Base-by-base conservation (phyloP, 2,113 vertebrate species). In the Ammodytes dubius region DNA sequence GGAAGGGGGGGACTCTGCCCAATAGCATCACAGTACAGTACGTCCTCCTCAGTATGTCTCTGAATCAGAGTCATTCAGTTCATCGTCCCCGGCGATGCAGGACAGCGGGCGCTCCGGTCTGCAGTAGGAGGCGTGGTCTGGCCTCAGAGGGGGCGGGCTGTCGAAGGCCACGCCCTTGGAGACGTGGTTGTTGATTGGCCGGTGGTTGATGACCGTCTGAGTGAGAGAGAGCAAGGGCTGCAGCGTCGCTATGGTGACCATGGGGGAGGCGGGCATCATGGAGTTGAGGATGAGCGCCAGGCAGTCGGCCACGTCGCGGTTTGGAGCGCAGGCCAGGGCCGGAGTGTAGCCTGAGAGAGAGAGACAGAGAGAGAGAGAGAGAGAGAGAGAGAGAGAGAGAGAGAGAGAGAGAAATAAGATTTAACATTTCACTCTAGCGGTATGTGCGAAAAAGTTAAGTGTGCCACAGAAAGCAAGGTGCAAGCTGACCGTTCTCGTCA, bases 51-150 rank as follows among this genome's bases (percentile, higher is more conserved):
- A 99, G 94, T 99, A 99, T 12, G 98, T 99, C 95, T 99, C 98
- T 0, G 98, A 99, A 72, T 99, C 98, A 0, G 98, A 99, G 95
- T 99, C 98, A 73, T 98, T 99, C 90, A 99, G 96, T 86, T 99
- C 98, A 0, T 99, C 98, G 35, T 97, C 97, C 7, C 94, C 85
- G 60, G 87, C 89, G 54, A 97, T 92, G 0, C 96, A 91, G 81
- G 96, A 96, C 67, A 96, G 96, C 37, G 96, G 96, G 77, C 95
- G 95, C 75, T 96, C 95, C 50, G 97, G 95, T 84, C 96, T 97
- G 93, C 97, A 97, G 77, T 96, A 97, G 57, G 97, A 96, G 73
- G 95, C 95, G 14, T 97, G 97, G 86, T 97, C 96, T 0, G 95
- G 96, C 86, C 96, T 95, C 94, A 97, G 93, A 60, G 96, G 87